phyloP scores from a whole-genome alignment of 2,797 vertebrate genomes.

The Cossypha niveicapilla region DNA sequence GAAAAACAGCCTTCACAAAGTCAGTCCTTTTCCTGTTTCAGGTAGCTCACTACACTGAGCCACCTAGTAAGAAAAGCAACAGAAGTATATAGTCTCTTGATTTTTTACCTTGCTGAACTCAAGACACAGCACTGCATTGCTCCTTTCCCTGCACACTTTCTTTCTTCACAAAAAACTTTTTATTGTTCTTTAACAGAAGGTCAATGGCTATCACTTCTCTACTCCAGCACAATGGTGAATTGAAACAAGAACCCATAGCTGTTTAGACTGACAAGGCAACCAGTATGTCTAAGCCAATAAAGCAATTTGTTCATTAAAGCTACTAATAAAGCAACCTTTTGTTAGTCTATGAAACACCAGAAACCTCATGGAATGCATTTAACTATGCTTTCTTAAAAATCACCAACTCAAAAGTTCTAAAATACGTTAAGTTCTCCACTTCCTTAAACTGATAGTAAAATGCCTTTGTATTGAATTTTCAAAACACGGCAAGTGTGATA shows the following conservation, averaged over 20 bases:
- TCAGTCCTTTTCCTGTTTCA: constrained; percentile 1
- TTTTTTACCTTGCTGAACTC: constrained; percentile 32
- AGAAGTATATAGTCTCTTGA: background rate
- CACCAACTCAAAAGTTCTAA: constrained; percentile 59
- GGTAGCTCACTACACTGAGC: background rate
- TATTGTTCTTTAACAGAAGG: constrained; percentile 79
- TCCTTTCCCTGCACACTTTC: constrained; percentile 53
- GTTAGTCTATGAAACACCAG: constrained; percentile 79
- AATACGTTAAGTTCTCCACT: constrained; percentile 53
- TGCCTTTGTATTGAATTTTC: background rate
- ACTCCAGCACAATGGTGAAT: constrained; percentile 78
- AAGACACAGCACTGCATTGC: constrained; percentile 44
- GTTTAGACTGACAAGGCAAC: constrained; percentile 78
- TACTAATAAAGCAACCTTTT: constrained; percentile 83
- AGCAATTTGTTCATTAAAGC: constrained; percentile 80
- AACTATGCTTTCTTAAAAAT: constrained; percentile 66
- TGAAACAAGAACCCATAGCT: constrained; percentile 81
- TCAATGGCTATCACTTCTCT: constrained; percentile 81
- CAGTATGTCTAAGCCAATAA: constrained; percentile 82
- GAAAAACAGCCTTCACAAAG: constrained; percentile 3
- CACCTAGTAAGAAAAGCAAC: background rate
- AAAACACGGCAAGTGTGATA: background rate
- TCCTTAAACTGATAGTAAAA: constrained; percentile 44
- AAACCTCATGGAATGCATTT: constrained; percentile 71
- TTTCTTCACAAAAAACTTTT: constrained; percentile 76